These are phyloP conservation scores for Vidua macroura DNA, from an alignment of 2,113 vertebrate genomes.

Conservation along the genomic window DNA sequence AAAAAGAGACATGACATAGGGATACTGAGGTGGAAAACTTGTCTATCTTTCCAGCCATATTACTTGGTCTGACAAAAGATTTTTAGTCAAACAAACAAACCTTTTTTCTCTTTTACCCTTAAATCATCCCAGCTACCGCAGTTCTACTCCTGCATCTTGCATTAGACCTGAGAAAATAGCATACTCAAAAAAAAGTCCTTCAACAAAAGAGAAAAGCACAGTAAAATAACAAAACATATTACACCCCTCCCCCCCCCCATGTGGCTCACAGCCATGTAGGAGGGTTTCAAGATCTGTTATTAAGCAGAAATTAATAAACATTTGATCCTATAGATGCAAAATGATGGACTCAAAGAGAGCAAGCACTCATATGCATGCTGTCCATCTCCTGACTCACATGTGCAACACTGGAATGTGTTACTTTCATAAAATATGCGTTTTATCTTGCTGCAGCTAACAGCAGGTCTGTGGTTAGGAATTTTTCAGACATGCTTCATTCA, in stretches of 20 bases:
- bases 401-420: not conserved
- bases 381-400: not conserved
- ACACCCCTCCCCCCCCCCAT: not conserved
- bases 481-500: not conserved
- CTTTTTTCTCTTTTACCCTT: not conserved
- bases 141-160: not conserved
- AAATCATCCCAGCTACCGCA: not conserved
- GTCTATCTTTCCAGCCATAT: not conserved
- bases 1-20: not conserved
- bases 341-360: not conserved
- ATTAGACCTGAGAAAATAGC: not conserved
- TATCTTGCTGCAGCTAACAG: slow-evolving; percentile 5
- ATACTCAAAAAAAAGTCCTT: not conserved
- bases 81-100: not conserved
- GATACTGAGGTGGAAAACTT: not conserved
- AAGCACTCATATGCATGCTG: not conserved
- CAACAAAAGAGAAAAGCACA: not conserved
- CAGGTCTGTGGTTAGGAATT: not conserved
- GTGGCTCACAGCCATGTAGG: not conserved
- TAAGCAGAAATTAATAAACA: not conserved
- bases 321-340: not conserved
- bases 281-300: not conserved
- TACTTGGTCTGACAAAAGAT: not conserved
- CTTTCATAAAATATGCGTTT: not conserved
- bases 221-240: not conserved